Evolutionary conservation across 2,797 vertebrate genomes (phyloP), one percentile per base, ranked within the genome.

Genomic region (Muscicapa striata): DNA sequence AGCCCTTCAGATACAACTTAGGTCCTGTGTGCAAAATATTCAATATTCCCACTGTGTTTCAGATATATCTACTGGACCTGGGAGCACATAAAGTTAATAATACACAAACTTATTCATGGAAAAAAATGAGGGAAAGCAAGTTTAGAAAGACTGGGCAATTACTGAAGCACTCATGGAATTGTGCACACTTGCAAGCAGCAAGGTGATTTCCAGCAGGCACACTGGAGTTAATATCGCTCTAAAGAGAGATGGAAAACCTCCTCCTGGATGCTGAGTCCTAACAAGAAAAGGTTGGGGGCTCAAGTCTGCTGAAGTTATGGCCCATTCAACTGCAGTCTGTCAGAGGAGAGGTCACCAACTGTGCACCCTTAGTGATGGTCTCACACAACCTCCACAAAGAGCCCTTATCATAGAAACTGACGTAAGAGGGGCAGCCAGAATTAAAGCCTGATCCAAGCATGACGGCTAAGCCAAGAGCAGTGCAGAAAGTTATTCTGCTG

Each of bases 391-490:
- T 30, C 75, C 76, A 87, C 74, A 75, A 92, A 92, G 59, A 92
- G 69, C 51, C 30, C 30, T 58, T 54, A 70, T 49, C 81, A 64
- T 1, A 79, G 46, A 64, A 70, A 26, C 11, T 43, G 84, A 67
- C 6, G 10, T 41, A 73, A 73, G 34, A 61, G 12, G 22, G 48
- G 27, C 45, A 81, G 26, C 29, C 67, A 75, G 70, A 82, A 84
- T 46, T 74, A 92, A 84, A 86, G 48, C 46, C 48, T 80, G 62
- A 93, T 58, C 82, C 84, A 85, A 90, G 75, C 83, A 80, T 59
- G 87, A 93, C 1, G 0, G 68, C 68, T 91, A 73, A 94, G 73
- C 34, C 68, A 82, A 82, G 80, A 30, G n/a, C 83, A 82, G 13
- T 0, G 1, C 34, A 95, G 51, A 89, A 79, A 90, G 69, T 70